Conservation (phyloP, 2,888 invertebrate genomes). For the Leucoptera coffeella region DNA sequence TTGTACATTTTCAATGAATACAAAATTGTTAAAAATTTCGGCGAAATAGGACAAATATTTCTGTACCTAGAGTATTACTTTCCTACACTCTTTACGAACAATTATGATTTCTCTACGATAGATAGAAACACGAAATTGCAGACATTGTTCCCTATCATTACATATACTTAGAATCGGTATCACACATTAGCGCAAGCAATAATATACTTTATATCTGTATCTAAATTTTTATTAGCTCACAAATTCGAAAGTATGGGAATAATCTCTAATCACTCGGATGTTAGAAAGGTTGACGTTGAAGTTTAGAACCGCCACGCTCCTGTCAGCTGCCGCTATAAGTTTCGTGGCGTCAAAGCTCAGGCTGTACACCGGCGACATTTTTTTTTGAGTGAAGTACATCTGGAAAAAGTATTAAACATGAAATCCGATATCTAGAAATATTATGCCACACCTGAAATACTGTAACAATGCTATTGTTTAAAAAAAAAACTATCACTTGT, state of each 20-base stretch:
- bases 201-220: neutral
- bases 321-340: constrained; percentile 29
- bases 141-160: too few relatives aligned
- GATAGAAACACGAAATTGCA: too few relatives aligned
- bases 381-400: constrained; percentile 37
- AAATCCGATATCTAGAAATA: too few relatives aligned
- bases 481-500: too few relatives aligned
- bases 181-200: too few relatives aligned
- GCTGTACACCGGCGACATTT: constrained; percentile 30
- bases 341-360: constrained; percentile 29
- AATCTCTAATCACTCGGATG: constrained; percentile 14
- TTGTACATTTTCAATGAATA: too few relatives aligned
- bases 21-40: too few relatives aligned
- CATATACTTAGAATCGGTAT: too few relatives aligned
- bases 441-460: neutral
- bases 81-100: too few relatives aligned
- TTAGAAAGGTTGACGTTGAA: constrained; percentile 16
- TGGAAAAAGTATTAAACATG: constrained; percentile 16
- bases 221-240: constrained; percentile 7
- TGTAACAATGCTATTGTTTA: neutral
- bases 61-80: too few relatives aligned
- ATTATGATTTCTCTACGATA: too few relatives aligned
- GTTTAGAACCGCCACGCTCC: constrained; percentile 20
- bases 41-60: too few relatives aligned
- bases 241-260: constrained; percentile 21